Base-by-base conservation (phyloP, 92 coral and sea anemone genomes). In the Plumapathes pennacea region DNA sequence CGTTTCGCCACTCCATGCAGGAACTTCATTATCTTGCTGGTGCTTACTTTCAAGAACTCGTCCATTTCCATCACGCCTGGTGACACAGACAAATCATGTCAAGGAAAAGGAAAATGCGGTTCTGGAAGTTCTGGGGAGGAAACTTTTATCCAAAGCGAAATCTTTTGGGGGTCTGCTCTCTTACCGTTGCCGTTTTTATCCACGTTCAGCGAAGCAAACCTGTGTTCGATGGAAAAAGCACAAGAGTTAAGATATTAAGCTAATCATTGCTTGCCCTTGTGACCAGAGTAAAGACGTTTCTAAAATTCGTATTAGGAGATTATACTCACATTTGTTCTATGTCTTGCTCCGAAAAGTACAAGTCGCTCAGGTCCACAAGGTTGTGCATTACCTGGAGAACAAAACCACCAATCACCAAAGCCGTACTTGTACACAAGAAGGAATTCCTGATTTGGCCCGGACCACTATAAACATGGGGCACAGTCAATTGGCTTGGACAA, bases 321-420 rank as follows among this genome's bases (percentile, higher is more conserved):
- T n/a, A n/a, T 32, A 91, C 97, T 83, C 29, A 91, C 97, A 88
- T 74, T 36, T 68, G 49, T 2, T 38, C 80, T 3, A 91, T 28
- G 55, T 91, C 97, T 21, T 64, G 68, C 48, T 91, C 96, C 8
- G 90, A 71, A 44, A 87, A 87, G 46, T 87, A 87, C 57, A 87
- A 56, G 54, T 87, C 96, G 48, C 96, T 87, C 55, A 87, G 78
- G 34, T 87, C 96, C 17, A 87, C 71, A 43, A 87, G 66, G 38
- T 87, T 87, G 44, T 87, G 96, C 96, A 87, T 87, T 14, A 87
- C 83, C 96, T 87, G 47, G 31, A 32, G 46, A 13, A 38, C 25
- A 46, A 31, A 21, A 14, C 18, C 17, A 38, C 17, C 10, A 21
- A 33, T 10, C 42, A 17, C 12, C 13, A 18, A 63, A n/a, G n/a